A percentile compares a stretch with the other conserved stretches of the same genome.
These are phyloP conservation scores for Platysteira castanea DNA, from an alignment of 2,113 vertebrate genomes.

Conservation along the genomic window DNA sequence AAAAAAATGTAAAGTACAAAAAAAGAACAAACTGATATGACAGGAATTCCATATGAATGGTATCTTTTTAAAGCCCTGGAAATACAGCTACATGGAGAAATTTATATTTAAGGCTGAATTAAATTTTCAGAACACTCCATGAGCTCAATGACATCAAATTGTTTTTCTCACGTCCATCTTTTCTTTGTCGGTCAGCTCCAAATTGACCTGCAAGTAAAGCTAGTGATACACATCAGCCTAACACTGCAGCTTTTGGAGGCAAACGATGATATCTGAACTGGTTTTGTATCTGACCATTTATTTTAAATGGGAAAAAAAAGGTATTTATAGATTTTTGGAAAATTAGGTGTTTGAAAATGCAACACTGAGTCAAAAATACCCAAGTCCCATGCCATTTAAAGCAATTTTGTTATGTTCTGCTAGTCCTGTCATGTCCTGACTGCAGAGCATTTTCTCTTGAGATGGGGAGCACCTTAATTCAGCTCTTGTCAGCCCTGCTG, in stretches of 20 bases:
- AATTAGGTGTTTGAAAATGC: background rate
- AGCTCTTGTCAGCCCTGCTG: background rate
- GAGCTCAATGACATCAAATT: background rate
- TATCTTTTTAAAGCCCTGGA: background rate
- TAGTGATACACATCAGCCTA: background rate
- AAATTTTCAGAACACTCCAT: background rate
- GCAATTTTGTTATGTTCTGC: background rate
- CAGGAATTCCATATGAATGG: background rate
- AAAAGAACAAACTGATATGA: background rate
- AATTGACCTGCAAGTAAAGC: background rate
- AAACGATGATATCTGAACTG: background rate
- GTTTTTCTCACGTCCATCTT: background rate
- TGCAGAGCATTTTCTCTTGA: background rate
- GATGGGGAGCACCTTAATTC: background rate
- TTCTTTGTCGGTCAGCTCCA: background rate
- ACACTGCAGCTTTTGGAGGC: background rate
- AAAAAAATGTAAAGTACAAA: background rate
- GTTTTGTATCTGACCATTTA: background rate
- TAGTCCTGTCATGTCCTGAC: background rate
- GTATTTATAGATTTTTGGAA: background rate
- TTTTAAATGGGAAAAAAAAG: background rate
- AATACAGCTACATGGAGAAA: background rate
- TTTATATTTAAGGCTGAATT: background rate
- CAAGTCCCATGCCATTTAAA: background rate
- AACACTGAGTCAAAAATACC: background rate